Conservation (phyloP, 2,888 invertebrate genomes). For the Apeira syringaria region DNA sequence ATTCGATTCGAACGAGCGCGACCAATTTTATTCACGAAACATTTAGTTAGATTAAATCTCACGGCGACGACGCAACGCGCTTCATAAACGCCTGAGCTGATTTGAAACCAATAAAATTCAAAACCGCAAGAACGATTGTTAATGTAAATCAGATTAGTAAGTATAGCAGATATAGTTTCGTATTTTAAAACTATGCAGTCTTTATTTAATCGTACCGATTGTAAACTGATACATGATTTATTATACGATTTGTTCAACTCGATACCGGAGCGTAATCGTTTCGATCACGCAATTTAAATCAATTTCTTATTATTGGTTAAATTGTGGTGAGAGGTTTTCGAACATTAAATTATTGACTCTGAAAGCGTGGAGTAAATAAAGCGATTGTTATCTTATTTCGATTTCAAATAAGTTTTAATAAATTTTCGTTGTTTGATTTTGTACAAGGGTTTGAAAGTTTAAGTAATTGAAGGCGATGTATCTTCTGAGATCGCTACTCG, state of each 20-base stretch:
- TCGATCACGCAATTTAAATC: constrained; percentile 11
- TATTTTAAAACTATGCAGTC: constrained; percentile 49
- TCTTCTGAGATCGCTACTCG: constrained; percentile 34
- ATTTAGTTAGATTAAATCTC: constrained; percentile 77
- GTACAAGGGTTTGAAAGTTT: constrained; percentile 29
- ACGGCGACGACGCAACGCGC: constrained; percentile 48
- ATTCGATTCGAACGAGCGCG: constrained; percentile 69
- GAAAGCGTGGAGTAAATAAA: constrained; percentile 5
- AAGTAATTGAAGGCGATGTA: constrained; percentile 30
- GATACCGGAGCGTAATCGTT: constrained; percentile 24
- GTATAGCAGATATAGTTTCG: constrained; percentile 59
- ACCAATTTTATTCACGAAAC: constrained; percentile 81
- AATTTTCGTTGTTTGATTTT: constrained; percentile 21
- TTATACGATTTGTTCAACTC: constrained; percentile 22
- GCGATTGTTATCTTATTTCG: constrained; percentile 4
- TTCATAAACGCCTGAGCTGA: constrained; percentile 48
- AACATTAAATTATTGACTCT: constrained; percentile 7
- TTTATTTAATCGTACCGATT: constrained; percentile 39
- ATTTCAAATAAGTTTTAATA: constrained; percentile 16
- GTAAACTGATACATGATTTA: constrained; percentile 28
- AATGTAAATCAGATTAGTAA: constrained; percentile 71
- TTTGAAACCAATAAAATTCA: constrained; percentile 69
- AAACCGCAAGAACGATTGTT: constrained; percentile 64
- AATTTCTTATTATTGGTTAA: constrained; percentile 9
- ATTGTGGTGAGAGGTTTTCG: constrained; percentile 5